Base-by-base conservation (phyloP, 2,797 vertebrate species). In the Harpagifer antarcticus region DNA sequence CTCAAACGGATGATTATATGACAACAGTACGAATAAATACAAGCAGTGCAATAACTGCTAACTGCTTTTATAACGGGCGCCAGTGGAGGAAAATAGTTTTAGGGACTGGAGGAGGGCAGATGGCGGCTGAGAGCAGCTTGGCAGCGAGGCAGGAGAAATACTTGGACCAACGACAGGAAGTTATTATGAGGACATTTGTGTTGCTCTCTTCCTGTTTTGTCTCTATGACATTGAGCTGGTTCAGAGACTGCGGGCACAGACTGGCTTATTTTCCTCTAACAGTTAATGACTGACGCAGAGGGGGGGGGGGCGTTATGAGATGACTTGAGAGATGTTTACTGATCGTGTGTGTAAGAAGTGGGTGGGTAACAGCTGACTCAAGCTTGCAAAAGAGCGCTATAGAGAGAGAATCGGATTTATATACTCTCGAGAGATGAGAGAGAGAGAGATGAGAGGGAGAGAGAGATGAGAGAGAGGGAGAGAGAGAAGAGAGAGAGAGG, bases 161-260 rank as follows among this genome's bases (percentile, higher is more conserved):
- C 74, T 87, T 87, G 82, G 88, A 85, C 31, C 70, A 49, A 78
- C 56, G 23, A 82, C 92, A 91, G 91, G 91, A 92, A 90, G 88
- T 86, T 86, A 74, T 92, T 89, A 88, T 84, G 89, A 72, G 79
- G 76, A 91, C 33, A 90, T 91, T 70, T 74, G 33, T 73, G 78
- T 87, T 79, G 76, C 87, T 81, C 82, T 81, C 76, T 90, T 94
- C 92, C 90, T 92, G 88, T 92, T 90, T 91, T 89, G 86, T 88
- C 85, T 89, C 66, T 45, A 56, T 69, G 68, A 85, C 65, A 77
- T 66, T 31, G 53, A 80, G 65, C 4, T 23, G 37, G 48, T 78
- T 82, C 76, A 81, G 60, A 58, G 62, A 57, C 60, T 65, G 33
- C 8, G 73, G 83, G 40, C 67, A 40, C 43, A 2, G 20, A 17